Conservation (phyloP, 92 coral and sea anemone species). For the Epizoanthus ramosus region DNA sequence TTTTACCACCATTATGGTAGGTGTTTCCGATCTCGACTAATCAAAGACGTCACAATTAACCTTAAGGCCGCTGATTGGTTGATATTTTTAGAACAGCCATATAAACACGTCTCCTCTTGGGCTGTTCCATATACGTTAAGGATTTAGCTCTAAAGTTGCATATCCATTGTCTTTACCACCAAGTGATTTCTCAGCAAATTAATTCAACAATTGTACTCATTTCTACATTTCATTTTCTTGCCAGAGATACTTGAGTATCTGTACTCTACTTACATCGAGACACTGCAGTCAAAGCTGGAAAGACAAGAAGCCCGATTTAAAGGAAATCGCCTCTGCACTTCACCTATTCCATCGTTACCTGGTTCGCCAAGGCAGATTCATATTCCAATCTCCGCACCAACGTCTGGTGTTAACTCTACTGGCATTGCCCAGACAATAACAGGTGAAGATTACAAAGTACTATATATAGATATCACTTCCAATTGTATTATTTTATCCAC, state of each 20-base stretch:
- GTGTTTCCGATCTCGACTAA: too few relatives aligned
- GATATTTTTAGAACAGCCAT: too few relatives aligned
- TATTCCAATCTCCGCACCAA: slow-evolving; percentile 41
- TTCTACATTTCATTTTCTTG: background rate
- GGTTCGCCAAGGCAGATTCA: slow-evolving; percentile 46
- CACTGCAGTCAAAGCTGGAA: slow-evolving; percentile 81
- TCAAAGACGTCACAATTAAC: too few relatives aligned
- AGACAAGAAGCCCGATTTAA: slow-evolving; percentile 83
- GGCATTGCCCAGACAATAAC: slow-evolving; percentile 85
- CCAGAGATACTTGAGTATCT: slow-evolving; percentile 56
- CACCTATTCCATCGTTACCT: slow-evolving; percentile 50
- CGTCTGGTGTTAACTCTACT: slow-evolving; percentile 36
- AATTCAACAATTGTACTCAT: background rate
- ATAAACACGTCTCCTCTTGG: too few relatives aligned
- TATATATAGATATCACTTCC: too few relatives aligned
- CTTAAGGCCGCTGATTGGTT: too few relatives aligned
- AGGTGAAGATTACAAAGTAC: slow-evolving; percentile 41
- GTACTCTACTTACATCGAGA: slow-evolving; percentile 66
- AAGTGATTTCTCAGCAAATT: too few relatives aligned
- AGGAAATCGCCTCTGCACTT: slow-evolving; percentile 53
- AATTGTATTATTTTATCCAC: background rate
- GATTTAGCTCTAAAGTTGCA: too few relatives aligned
- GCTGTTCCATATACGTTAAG: too few relatives aligned
- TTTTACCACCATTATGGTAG: too few relatives aligned
- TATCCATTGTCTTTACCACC: too few relatives aligned